Base-by-base conservation (phyloP, 37 sponge, comb jelly and placozoan species). In the Dysidea cf. avara region DNA sequence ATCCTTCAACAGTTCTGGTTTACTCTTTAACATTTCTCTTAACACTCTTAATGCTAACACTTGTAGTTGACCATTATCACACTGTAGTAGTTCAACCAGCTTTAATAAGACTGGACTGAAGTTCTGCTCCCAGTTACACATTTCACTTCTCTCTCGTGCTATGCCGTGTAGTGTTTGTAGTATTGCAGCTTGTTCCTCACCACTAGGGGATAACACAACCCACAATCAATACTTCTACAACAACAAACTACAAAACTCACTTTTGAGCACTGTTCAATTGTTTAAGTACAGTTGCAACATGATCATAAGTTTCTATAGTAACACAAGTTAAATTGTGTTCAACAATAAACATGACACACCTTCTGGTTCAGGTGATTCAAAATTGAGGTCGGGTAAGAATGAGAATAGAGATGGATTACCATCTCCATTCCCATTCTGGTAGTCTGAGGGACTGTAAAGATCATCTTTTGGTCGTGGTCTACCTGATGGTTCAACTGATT, bases 101-200 rank as follows among this genome's bases (percentile, higher is more conserved):
- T 67, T 78, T 40, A 61, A 39, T 25, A 62, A 35, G 26, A 62
- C 39, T 20, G 39, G 64, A 29, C 56, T 25, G 0, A 86, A 67
- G 62, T 90, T 61, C 58, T 90, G 78, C 34, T 76, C 72, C 91
- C 91, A 90, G 53, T 64, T 81, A 54, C 86, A 83, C 36, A 50
- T 56, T 46, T 84, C 63, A 3, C 81, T 77, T 34, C 35, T 70
- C 28, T 75, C 72, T 24, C 78, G 64, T 3, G 77, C 62, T 33
- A 81, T 59, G 2, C 79, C 71, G 47, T 58, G 74, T 14, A 90
- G 51, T 0, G 74, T 38, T 49, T 90, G 86, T 21, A 90, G 67
- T 11, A 74, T 72, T 31, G 64, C 51, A 2, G 53, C 39, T 22
- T 74, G 50, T 46, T 72, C 56, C 56, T 84, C 78, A 7, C 56